Evolutionary conservation across 2,888 invertebrate species (phyloP).

Genomic region (Pammene aurita): DNA sequence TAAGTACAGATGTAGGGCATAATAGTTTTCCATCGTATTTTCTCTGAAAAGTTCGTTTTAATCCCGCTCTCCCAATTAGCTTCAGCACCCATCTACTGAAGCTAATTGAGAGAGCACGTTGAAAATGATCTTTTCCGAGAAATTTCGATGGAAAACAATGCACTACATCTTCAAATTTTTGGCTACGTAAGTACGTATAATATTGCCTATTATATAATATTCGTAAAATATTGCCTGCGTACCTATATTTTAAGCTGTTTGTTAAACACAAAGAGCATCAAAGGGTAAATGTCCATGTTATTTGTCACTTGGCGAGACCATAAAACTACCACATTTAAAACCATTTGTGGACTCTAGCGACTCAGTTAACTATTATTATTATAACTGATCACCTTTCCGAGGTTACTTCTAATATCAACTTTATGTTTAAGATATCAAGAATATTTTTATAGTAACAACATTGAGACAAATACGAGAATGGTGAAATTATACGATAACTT

Average conservation of each 20-base stretch:
- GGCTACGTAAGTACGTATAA: no score
- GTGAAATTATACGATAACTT: conserved; percentile 8
- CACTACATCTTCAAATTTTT: no score
- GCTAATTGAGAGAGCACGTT: no score
- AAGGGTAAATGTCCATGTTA: neutral
- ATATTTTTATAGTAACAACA: neutral
- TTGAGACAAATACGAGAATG: conserved; percentile 7
- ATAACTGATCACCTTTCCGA: neutral
- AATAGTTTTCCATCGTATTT: no score
- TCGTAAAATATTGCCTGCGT: neutral
- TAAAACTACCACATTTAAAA: conserved; percentile 10
- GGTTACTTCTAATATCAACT: neutral
- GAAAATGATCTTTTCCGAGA: no score
- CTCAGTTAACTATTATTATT: conserved; percentile 15
- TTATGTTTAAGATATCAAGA: neutral
- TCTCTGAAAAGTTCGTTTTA: no score
- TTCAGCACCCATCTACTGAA: no score
- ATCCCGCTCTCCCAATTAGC: no score
- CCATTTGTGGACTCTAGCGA: conserved; percentile 18
- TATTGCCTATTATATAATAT: neutral
- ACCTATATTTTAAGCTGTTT: neutral
- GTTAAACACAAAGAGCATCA: neutral
- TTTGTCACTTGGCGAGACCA: neutral
- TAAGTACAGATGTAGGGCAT: no score
- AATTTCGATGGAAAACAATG: no score